Percentiles rank a stretch among this genome's conserved stretches.
phyloP scores from a whole-genome alignment of 2,797 vertebrate species.

The Sternotherus odoratus region DNA sequence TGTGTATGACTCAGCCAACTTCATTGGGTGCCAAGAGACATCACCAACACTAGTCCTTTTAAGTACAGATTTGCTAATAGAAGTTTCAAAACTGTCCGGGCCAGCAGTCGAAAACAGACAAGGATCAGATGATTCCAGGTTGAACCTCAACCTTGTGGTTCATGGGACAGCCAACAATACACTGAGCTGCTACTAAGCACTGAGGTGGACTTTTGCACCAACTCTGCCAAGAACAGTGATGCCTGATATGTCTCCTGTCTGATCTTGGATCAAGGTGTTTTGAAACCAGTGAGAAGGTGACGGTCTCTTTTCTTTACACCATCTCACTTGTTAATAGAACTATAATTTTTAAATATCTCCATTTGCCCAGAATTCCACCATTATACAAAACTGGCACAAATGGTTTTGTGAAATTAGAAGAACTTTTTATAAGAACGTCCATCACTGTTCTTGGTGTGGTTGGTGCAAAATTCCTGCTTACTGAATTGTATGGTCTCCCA shows the following conservation, averaged over 20 bases:
- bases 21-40: not conserved
- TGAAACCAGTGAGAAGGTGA: not conserved
- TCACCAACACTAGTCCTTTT: not conserved
- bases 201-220: not conserved
- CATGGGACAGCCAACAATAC: not conserved
- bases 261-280: too few species aligned
- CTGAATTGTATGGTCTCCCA: not conserved
- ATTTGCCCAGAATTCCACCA: not conserved
- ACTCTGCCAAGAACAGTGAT: not conserved
- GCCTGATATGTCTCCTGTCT: not conserved
- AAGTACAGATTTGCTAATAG: not conserved
- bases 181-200: not conserved
- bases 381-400: not conserved
- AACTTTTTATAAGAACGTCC: not conserved
- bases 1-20: not conserved
- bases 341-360: not conserved
- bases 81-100: not conserved
- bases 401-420: not conserved
- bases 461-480: not conserved
- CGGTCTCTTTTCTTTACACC: not conserved
- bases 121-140: not conserved
- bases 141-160: not conserved
- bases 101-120: not conserved
- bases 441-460: not conserved
- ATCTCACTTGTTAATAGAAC: not conserved